Percentiles rank a stretch among this genome's conserved stretches.
Evolutionary conservation across 2,797 vertebrate genomes (phyloP).

Genomic region (Cyprinodon diabolis): DNA sequence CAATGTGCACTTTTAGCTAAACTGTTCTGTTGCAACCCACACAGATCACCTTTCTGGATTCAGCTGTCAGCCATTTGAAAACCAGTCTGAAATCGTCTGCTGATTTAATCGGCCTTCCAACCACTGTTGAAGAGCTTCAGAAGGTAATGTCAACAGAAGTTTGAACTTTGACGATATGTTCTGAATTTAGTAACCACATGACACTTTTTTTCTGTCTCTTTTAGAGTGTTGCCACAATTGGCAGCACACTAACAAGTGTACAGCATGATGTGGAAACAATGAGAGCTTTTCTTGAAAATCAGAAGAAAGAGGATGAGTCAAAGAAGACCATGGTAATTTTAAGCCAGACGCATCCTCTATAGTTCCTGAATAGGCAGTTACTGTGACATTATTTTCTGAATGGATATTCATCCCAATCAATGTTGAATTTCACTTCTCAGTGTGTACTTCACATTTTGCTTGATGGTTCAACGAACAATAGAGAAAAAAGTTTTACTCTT

Average conservation of each 20-base stretch:
- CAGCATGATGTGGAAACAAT: slow-evolving; percentile 92
- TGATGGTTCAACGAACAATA: too few species aligned
- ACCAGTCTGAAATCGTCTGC: slow-evolving; percentile 92
- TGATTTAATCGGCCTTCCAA: slow-evolving; percentile 90
- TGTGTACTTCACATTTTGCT: too few species aligned
- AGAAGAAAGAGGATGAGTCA: slow-evolving; percentile 82
- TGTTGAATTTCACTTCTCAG: too few species aligned
- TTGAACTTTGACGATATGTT: not conserved
- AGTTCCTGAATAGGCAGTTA: not conserved
- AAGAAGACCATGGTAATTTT: slow-evolving; percentile 68
- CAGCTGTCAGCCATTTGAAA: slow-evolving; percentile 92
- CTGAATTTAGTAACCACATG: not conserved
- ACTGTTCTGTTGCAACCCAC: slow-evolving; percentile 21
- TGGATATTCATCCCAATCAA: not conserved
- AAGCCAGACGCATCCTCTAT: not conserved
- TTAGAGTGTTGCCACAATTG: slow-evolving; percentile 95
- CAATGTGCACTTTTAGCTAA: not conserved
- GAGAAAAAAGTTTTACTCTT: too few species aligned
- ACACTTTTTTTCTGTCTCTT: slow-evolving; percentile 32
- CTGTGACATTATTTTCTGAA: not conserved
- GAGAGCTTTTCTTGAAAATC: slow-evolving; percentile 85
- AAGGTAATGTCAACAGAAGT: slow-evolving; percentile 81
- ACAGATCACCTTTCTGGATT: slow-evolving; percentile 89
- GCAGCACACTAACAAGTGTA: slow-evolving; percentile 93
- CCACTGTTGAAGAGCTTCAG: slow-evolving; percentile 93